Conservation (phyloP, 2,888 invertebrate genomes). For the Hybos culiciformis region DNA sequence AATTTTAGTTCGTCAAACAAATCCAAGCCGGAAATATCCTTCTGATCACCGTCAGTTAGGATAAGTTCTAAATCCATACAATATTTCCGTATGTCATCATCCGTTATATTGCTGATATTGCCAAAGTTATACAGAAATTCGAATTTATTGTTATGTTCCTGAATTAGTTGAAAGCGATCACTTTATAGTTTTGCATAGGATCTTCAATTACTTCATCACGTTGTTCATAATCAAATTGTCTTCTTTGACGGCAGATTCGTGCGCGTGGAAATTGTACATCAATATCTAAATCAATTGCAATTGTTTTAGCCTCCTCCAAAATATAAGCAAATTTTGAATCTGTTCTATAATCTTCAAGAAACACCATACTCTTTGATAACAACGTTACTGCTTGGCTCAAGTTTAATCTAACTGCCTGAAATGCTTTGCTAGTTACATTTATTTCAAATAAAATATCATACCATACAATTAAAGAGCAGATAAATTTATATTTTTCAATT, state of each 20-base stretch:
- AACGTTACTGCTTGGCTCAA: too few species aligned
- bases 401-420: too few species aligned
- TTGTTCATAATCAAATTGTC: not conserved
- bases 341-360: too few species aligned
- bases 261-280: too few species aligned
- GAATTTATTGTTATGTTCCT: constrained; percentile 5
- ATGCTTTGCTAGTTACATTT: too few species aligned
- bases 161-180: constrained; percentile 3
- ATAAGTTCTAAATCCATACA: not conserved
- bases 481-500: constrained; percentile 1
- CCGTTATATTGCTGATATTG: constrained; percentile 1
- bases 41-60: not conserved
- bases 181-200: too few species aligned
- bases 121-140: constrained; percentile 2
- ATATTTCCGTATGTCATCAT: not conserved
- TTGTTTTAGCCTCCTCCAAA: too few species aligned
- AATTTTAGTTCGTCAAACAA: not conserved
- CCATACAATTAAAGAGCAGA: not conserved
- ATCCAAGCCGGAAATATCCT: constrained; percentile 1
- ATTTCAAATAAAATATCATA: too few species aligned
- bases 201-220: not conserved
- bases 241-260: too few species aligned
- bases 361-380: too few species aligned
- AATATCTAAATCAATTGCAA: too few species aligned
- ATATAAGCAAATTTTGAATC: too few species aligned